phyloP scores from a whole-genome alignment of 2,113 vertebrate species.

The Neoarius graeffei region DNA sequence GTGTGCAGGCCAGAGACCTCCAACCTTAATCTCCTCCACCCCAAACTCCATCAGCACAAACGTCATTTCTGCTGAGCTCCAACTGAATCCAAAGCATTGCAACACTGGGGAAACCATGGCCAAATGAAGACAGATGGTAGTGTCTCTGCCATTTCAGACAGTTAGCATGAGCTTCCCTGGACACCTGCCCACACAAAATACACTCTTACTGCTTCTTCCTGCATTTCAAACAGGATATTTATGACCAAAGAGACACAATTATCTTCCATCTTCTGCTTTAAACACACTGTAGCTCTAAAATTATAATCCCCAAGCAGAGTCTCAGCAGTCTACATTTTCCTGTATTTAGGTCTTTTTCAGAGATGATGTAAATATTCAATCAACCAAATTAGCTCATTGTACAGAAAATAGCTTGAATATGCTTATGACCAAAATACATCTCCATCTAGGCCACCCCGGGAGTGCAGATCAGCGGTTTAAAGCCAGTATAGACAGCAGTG shows the following conservation, averaged over 20 bases:
- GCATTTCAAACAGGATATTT: not conserved
- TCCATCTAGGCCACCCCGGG: slow-evolving; percentile 47
- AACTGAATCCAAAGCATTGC: slow-evolving; percentile 20
- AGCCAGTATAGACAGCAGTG: not conserved
- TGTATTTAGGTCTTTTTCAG: not conserved
- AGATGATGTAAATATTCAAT: slow-evolving; percentile 19
- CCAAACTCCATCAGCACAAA: slow-evolving; percentile 21
- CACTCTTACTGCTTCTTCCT: slow-evolving; percentile 13
- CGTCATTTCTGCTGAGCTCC: slow-evolving; percentile 33
- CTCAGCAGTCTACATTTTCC: not conserved
- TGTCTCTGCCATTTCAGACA: slow-evolving; percentile 47
- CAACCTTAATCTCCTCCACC: slow-evolving; percentile 25
- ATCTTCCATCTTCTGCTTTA: not conserved
- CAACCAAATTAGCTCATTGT: slow-evolving; percentile 1
- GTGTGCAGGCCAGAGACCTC: slow-evolving; percentile 16
- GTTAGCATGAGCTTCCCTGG: slow-evolving; percentile 42
- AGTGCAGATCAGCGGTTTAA: slow-evolving; percentile 29
- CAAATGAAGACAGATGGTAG: slow-evolving; percentile 47
- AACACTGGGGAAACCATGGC: slow-evolving; percentile 35
- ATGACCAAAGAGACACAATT: slow-evolving; percentile 6
- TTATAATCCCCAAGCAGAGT: not conserved
- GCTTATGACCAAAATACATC: slow-evolving; percentile 19
- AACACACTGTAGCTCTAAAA: not conserved
- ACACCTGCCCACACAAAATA: slow-evolving; percentile 27
- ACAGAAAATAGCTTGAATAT: not conserved